Evolutionary conservation across 2,113 vertebrate genomes (phyloP).

Genomic region (Xenopus borealis): DNA sequence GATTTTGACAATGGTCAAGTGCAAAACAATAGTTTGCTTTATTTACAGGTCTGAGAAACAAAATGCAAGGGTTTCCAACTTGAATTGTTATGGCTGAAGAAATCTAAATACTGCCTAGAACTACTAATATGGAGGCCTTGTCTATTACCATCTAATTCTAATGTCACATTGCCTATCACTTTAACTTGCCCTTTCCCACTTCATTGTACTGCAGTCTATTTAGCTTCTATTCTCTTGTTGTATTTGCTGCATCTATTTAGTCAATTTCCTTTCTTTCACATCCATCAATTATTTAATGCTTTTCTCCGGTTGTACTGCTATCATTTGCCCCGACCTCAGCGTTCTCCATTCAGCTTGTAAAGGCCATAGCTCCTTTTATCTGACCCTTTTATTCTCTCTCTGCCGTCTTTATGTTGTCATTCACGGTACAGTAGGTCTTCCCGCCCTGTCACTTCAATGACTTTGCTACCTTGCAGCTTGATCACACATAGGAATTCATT

Average conservation of each 20-base stretch:
- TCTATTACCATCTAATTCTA: no score
- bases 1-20: no score
- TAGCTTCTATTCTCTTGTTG: not conserved
- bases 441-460: conserved; percentile 32
- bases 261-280: not conserved
- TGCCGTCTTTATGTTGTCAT: conserved; percentile 17
- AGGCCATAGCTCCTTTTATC: conserved; percentile 28
- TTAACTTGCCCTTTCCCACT: no score
- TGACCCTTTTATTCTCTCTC: not conserved
- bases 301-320: conserved; percentile 14
- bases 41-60: no score
- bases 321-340: conserved; percentile 27
- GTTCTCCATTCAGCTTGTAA: conserved; percentile 20
- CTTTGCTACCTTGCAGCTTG: conserved; percentile 11
- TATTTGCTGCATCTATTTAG: not conserved
- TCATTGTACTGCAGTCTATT: not conserved
- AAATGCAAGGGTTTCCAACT: no score
- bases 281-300: conserved; percentile 24
- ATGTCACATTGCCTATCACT: no score
- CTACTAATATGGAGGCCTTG: no score
- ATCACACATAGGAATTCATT: conserved; percentile 19
- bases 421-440: conserved; percentile 24
- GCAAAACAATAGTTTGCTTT: no score
- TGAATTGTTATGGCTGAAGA: no score
- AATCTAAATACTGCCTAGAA: no score